Evolutionary conservation across 2,888 invertebrate species (phyloP).

Genomic region (Volucella inflata): DNA sequence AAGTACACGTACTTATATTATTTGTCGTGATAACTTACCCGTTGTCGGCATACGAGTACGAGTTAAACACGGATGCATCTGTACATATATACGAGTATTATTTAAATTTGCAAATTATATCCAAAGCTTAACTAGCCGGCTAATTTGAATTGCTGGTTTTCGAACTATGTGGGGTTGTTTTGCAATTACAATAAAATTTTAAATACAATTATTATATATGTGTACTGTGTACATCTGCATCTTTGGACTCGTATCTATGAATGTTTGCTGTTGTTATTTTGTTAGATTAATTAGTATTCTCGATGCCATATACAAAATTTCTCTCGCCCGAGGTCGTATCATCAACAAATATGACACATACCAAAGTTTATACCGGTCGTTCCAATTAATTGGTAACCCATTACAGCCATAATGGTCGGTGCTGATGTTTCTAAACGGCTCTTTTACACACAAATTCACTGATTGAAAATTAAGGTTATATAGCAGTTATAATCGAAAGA

Average conservation of each 20-base stretch:
- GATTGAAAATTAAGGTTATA: slow-evolving; percentile 31
- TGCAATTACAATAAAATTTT: too few relatives aligned
- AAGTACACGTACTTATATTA: neutral
- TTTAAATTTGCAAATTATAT: too few relatives aligned
- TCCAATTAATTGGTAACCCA: slow-evolving; percentile 61
- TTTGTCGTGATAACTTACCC: too few relatives aligned
- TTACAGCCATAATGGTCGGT: slow-evolving; percentile 57
- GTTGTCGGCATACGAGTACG: too few relatives aligned
- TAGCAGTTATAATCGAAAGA: slow-evolving; percentile 23
- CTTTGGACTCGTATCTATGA: neutral
- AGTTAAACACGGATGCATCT: too few relatives aligned
- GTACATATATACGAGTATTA: too few relatives aligned
- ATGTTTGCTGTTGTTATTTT: slow-evolving; percentile 3
- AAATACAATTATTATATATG: neutral
- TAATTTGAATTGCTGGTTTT: too few relatives aligned
- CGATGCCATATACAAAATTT: slow-evolving; percentile 19
- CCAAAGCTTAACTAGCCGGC: too few relatives aligned
- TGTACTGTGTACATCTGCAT: slow-evolving; percentile 9
- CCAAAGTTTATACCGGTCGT: slow-evolving; percentile 43
- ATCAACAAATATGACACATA: slow-evolving; percentile 31
- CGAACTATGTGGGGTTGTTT: too few relatives aligned
- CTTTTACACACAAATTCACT: slow-evolving; percentile 20
- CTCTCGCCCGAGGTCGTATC: neutral
- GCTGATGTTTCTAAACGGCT: slow-evolving; percentile 30
- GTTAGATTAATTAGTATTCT: slow-evolving; percentile 37